A percentile compares a stretch with the other conserved stretches of the same genome.
phyloP scores from a whole-genome alignment of 37 sponge, comb jelly and placozoan species.

The Aphrocallistes beatrix region DNA sequence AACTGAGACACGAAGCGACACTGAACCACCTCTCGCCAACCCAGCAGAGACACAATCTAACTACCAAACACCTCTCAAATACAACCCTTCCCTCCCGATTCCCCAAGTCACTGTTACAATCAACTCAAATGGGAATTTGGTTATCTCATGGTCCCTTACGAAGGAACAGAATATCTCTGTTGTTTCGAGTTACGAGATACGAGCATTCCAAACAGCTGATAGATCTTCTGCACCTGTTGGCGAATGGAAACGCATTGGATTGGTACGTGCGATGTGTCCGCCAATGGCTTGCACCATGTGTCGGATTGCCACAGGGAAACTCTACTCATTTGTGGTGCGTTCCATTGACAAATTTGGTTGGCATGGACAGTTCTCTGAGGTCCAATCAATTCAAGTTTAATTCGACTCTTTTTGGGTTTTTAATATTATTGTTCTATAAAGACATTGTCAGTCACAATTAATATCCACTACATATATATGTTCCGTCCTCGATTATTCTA shows the following conservation, averaged over 20 bases:
- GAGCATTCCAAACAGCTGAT: neutral
- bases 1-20: neutral
- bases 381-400: neutral
- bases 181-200: neutral
- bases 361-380: neutral
- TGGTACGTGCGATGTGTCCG: neutral
- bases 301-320: neutral
- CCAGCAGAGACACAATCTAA: no score
- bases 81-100: neutral
- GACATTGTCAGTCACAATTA: no score
- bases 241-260: neutral
- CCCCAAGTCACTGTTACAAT: neutral
- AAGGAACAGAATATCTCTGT: neutral
- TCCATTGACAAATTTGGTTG: constrained; percentile 3
- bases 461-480: no score
- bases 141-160: neutral
- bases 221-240: neutral
- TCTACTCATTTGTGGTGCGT: constrained; percentile 9
- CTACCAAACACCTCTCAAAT: no score
- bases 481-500: no score
- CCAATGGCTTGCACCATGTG: neutral
- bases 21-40: no score
- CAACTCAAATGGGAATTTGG: neutral
- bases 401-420: neutral
- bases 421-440: neutral